These are phyloP conservation scores for Leptopilina clavipes DNA, from an alignment of 1,140 invertebrate species.

Conservation along the genomic window DNA sequence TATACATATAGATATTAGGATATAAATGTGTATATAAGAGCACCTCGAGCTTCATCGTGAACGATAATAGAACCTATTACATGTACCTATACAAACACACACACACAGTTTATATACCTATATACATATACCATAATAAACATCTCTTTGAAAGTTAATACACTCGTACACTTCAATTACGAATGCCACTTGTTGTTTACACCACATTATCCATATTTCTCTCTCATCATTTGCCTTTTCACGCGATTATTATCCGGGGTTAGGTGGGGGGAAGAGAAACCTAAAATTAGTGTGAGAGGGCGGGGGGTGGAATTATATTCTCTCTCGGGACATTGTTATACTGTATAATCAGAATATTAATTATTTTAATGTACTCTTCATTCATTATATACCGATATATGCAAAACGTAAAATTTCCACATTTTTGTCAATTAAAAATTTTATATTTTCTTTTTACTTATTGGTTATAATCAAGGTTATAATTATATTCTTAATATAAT, in stretches of 20 bases:
- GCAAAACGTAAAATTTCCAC: too few relatives aligned
- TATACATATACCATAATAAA: not conserved
- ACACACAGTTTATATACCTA: not conserved
- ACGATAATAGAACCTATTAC: not conserved
- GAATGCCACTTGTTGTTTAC: conserved; percentile 4
- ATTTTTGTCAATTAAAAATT: too few relatives aligned
- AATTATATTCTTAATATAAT: too few relatives aligned
- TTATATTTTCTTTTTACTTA: too few relatives aligned
- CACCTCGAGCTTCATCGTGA: not conserved
- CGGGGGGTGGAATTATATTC: not conserved
- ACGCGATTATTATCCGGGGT: not conserved
- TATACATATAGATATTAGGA: too few relatives aligned
- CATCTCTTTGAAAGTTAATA: not conserved
- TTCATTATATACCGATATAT: not conserved
- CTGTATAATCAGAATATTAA: not conserved
- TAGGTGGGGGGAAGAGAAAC: too few relatives aligned
- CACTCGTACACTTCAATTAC: conserved; percentile 4
- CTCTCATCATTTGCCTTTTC: not conserved
- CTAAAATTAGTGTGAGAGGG: too few relatives aligned
- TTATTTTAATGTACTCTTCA: not conserved
- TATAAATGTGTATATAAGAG: too few relatives aligned
- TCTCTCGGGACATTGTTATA: conserved; percentile 1
- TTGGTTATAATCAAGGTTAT: too few relatives aligned
- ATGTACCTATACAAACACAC: too few relatives aligned
- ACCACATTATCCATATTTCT: not conserved